Conservation (phyloP, 2,797 vertebrate species). For the Phataginus tetradactyla region DNA sequence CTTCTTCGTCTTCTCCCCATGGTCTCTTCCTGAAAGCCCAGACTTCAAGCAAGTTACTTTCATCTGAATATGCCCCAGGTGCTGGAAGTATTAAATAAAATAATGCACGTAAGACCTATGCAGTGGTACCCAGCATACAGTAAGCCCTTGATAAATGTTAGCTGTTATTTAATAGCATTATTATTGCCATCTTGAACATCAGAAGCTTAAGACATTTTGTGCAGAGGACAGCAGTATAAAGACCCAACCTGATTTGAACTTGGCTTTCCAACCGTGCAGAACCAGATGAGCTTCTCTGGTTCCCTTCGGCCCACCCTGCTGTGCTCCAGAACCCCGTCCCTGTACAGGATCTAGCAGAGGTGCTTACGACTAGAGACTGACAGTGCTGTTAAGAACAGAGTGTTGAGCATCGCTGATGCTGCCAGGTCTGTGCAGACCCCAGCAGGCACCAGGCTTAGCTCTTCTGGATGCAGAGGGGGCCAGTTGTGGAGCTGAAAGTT, state of each 20-base stretch:
- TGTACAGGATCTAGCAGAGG: too few relatives aligned
- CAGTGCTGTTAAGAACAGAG: too few relatives aligned
- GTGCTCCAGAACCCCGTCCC: not conserved
- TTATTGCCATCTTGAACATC: not conserved
- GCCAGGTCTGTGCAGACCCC: not conserved
- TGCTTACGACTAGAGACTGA: not conserved
- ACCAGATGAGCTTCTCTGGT: not conserved
- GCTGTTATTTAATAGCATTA: not conserved
- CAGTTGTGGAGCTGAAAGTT: fast-evolving
- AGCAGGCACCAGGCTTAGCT: not conserved
- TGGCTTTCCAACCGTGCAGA: not conserved
- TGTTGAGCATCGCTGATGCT: not conserved
- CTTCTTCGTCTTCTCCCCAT: not conserved
- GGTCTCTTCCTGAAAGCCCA: not conserved
- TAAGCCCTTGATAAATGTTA: slow-evolving; percentile 48
- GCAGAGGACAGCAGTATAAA: not conserved
- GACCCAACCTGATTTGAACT: not conserved
- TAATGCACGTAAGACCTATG: not conserved
- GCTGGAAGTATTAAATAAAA: slow-evolving; percentile 30
- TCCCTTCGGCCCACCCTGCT: not conserved
- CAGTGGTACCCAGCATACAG: not conserved
- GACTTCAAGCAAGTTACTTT: not conserved
- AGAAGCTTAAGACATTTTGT: not conserved
- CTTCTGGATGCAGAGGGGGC: not conserved
- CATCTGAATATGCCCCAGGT: slow-evolving; percentile 1